Base-by-base conservation (phyloP, 1,140 invertebrate genomes). In the Cardiocondyla obscurior region DNA sequence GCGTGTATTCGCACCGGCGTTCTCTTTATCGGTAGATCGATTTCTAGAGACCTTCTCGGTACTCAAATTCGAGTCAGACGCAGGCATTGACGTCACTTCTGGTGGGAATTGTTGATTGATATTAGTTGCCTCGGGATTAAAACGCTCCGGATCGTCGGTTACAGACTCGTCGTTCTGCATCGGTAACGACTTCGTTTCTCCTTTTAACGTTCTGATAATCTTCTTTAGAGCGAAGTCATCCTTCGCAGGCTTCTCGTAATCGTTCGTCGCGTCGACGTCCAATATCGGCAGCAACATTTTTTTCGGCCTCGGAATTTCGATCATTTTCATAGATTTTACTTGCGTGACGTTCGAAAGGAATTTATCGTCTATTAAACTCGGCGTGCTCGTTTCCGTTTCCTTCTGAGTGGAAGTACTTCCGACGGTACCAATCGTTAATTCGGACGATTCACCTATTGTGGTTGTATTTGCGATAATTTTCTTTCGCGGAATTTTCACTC, bases 271-370 rank as follows among this genome's bases (percentile, higher is more conserved):
- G 10, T 73, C 83, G 3, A 25, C 28, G 0, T 36, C 64, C 7
- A 62, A 28, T 14, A 14, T 67, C 10, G 58, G 39, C 10, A 65
- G 16, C 4, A 65, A 33, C 62, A 46, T 77, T 49, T 58, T 58
- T 16, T 77, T 81, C 6, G 73, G 30, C 30, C 12, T 70, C 0
- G 60, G 67, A 19, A 82, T 51, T 30, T 77, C 57, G 12, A 85
- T 70, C 79, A 87, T 67, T 51, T 28, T 76, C 83, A 67, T 53
- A 0, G 39, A 62, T 3, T 82, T 76, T 16, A 42, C 12, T 53
- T 39, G 74, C 12, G 62, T 30, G 8, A 42, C 46, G 16, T 69
- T 79, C n/a, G 46, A 19, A 39, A 53, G 16, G 12, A 19, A 30
- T 22, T 67, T 67, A 2, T 79, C 30, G 1, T 53, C 16, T 16